Percentiles rank a stretch among this genome's conserved stretches.
Evolutionary conservation across 2,113 vertebrate genomes (phyloP).

Genomic region (Tyrannus savana): DNA sequence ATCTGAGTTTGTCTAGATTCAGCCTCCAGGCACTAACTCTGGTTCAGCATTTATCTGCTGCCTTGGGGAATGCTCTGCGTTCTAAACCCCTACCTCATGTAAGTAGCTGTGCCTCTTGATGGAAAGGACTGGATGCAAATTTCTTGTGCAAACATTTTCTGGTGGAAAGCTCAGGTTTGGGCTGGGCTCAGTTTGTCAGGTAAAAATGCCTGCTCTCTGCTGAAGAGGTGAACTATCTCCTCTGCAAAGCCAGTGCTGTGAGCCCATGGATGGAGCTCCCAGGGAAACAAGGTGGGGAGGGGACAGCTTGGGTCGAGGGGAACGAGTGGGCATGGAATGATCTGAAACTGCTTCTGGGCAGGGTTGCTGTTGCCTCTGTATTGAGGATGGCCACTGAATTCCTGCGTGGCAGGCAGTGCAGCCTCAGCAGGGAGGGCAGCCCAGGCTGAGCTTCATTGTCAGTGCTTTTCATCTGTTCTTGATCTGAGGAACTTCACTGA

Average conservation of each 20-base stretch:
- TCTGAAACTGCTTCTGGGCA: neutral
- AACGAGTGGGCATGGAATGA: accelerated
- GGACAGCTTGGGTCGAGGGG: accelerated
- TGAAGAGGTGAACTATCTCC: neutral
- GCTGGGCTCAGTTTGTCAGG: neutral
- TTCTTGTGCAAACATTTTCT: neutral
- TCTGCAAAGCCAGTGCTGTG: neutral
- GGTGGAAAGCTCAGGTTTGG: neutral
- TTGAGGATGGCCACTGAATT: neutral
- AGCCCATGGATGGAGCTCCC: neutral
- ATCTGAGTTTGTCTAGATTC: neutral
- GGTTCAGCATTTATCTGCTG: neutral
- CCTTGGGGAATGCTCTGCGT: neutral
- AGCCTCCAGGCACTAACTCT: neutral
- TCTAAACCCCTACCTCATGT: neutral
- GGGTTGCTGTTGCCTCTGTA: neutral
- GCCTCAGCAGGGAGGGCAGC: neutral
- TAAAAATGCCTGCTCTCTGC: neutral
- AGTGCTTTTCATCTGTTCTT: neutral
- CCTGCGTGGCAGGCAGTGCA: accelerated
- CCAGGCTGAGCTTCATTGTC: neutral
- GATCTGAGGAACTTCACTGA: neutral
- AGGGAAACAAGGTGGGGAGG: neutral
- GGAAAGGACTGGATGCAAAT: neutral
- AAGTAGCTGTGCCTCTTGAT: neutral